Base-by-base conservation (phyloP, 1,140 invertebrate species). In the Trachelipus rathkii region DNA sequence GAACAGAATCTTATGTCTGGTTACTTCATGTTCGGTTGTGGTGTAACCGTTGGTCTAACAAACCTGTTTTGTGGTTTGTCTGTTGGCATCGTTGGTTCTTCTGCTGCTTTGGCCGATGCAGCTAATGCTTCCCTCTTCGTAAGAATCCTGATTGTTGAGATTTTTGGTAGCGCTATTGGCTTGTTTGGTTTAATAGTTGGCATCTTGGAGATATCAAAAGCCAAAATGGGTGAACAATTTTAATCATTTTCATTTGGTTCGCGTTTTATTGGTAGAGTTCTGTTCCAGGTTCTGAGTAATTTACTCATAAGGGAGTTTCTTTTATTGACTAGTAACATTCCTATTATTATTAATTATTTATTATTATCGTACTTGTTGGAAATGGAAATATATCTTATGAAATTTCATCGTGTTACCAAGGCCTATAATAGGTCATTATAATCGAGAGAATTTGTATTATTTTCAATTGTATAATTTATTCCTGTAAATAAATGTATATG, bases 151-250 rank as follows among this genome's bases (percentile, higher is more conserved):
- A 97, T 99, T 85, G 92, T 99, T 68, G 96, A 99, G 88, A 99
- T 98, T 85, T 99, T 99, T 85, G 96, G 95, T 23, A 96, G 93
- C 84, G 96, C 96, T 82, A 98, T 99, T 86, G 96, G 96, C 84
- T 89, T 99, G 0, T 99, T 99, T 87, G 96, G 96, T 77, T 89
- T 98, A n/a, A 98, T 98, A 86, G 95, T 98, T 75, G 94, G 95
- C 79, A 96, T 98, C 87, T 94, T 98, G 85, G 94, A 97, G 89
- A 88, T 90, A 84, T 60, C 50, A 4, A 60, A 60, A 60, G 50
- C 50, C 11, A 60, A 60, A 19, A 60, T 60, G 50, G 50, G 50
- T 15, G 50, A 60, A 19, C 11, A 60, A 8, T 60, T 60, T 60
- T 60, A 60, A 60, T 60, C 8, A 33, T 33, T 33, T 33, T 33